These are phyloP conservation scores for Papilio protenor DNA, from an alignment of 2,888 invertebrate genomes.

Conservation along the genomic window DNA sequence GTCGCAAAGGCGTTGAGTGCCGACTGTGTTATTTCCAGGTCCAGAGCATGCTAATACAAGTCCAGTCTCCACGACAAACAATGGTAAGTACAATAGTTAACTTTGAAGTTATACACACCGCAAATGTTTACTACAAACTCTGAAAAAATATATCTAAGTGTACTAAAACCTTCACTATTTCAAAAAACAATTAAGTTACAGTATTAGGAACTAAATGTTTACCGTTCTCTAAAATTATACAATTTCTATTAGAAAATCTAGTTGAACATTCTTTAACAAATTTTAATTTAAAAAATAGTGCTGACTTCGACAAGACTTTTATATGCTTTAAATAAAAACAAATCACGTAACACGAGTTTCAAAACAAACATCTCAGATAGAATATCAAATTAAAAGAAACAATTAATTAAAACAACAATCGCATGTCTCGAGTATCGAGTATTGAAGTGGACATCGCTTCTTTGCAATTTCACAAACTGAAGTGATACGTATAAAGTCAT, in stretches of 20 bases:
- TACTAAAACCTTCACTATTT: background rate
- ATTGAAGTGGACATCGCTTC: slow-evolving; percentile 13
- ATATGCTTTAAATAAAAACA: background rate
- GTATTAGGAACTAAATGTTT: background rate
- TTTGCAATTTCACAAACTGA: slow-evolving; percentile 44
- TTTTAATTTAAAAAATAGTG: background rate
- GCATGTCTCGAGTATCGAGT: slow-evolving; percentile 36
- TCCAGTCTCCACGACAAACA: background rate
- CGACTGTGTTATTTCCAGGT: slow-evolving; percentile 54
- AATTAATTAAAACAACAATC: slow-evolving; percentile 30
- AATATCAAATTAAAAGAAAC: slow-evolving; percentile 12
- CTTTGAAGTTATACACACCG: background rate
- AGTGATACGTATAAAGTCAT: slow-evolving; percentile 55
- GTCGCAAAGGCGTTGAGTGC: slow-evolving; percentile 64
- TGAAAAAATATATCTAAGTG: background rate
- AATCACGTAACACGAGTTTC: background rate
- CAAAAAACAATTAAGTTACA: background rate
- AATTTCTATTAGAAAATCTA: background rate
- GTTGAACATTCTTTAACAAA: background rate
- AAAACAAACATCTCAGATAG: slow-evolving; percentile 1
- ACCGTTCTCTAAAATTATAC: background rate
- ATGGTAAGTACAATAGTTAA: background rate
- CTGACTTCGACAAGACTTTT: background rate
- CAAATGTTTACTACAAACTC: background rate
- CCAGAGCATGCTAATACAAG: slow-evolving; percentile 17